Evolutionary conservation across 2,888 invertebrate species (phyloP).

Genomic region (Abrostola tripartita): DNA sequence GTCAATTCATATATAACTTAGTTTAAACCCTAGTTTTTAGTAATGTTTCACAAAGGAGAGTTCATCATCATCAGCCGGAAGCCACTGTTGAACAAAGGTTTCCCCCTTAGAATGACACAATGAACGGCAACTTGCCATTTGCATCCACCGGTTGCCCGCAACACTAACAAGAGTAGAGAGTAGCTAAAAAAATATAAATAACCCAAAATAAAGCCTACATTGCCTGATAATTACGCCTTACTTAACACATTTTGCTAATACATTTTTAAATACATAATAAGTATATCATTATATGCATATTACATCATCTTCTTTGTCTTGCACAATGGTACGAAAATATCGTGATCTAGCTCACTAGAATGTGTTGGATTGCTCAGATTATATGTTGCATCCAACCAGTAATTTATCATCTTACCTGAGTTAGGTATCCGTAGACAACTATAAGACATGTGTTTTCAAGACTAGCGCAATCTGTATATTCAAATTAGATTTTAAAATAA

Average conservation of each 20-base stretch:
- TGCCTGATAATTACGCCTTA: conserved; percentile 9
- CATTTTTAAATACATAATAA: conserved; percentile 43
- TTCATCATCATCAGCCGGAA: too few relatives aligned
- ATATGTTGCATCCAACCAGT: conserved; percentile 41
- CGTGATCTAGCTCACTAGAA: conserved; percentile 38
- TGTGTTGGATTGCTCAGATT: conserved; percentile 43
- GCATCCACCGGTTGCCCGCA: too few relatives aligned
- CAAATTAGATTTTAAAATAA: conserved; percentile 15
- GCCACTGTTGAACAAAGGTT: too few relatives aligned
- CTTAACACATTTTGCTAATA: conserved; percentile 31
- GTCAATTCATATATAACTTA: too few relatives aligned
- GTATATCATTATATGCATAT: conserved; percentile 40
- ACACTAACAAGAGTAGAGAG: too few relatives aligned
- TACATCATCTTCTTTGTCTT: conserved; percentile 43
- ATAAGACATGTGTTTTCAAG: neutral
- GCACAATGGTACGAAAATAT: conserved; percentile 45
- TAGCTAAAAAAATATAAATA: too few relatives aligned
- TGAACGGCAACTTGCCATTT: too few relatives aligned
- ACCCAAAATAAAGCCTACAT: too few relatives aligned
- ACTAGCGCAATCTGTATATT: conserved; percentile 2
- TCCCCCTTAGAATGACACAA: too few relatives aligned
- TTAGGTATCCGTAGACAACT: neutral
- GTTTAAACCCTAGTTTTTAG: too few relatives aligned
- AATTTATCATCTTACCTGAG: conserved; percentile 43
- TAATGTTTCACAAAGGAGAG: too few relatives aligned